Evolutionary conservation across 2,888 invertebrate genomes (phyloP), one percentile per base, ranked within the genome.

Genomic region (Steinernema hermaphroditum): DNA sequence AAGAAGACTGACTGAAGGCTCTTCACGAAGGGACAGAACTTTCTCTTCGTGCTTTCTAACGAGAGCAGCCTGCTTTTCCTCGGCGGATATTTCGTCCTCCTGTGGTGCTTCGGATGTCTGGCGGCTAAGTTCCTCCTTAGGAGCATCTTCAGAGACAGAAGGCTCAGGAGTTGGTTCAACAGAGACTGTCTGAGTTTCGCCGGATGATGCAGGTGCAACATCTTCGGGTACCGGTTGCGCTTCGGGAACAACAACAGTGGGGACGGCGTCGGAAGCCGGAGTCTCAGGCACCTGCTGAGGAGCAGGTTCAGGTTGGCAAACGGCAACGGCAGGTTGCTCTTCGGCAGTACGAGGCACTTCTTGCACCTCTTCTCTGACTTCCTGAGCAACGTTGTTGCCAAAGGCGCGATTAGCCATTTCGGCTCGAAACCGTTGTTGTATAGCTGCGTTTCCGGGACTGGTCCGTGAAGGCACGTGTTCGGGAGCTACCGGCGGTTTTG

Each of bases 121-220:
- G 14, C 62, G 29, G 32, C 32, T 32, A 29, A 32, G 12, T 9
- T 62, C 62, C 2, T 29, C 2, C 32, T 62, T 29, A 2, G 43
- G 43, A 12, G 24, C 68, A 16, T 72, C 72, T 22, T 72, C 72
- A 43, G 29, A 41, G 1, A 41, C 72, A 22, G 69, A n/a, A 32
- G 37, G 1, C 1, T 68, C 43, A n/a, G 29, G 44, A 32, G 57
- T 27, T 1, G 72, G 16, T 16, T 29, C 62, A 16, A 32, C 29
- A 27, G 32, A 9, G 6, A 37, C 37, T 37, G 37, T 12, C 37
- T 4, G 37, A 8, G 37, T 37, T 37, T 37, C 37, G 12, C 4
- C 37, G 37, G 37, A 37, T 12, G 37, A 8, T 37, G 4, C 37
- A 12, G 37, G 37, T 8, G 12, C 37, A 12, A 12, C 37, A 8